Evolutionary conservation across 2,797 vertebrate genomes (phyloP).

Genomic region (Octomys mimax): DNA sequence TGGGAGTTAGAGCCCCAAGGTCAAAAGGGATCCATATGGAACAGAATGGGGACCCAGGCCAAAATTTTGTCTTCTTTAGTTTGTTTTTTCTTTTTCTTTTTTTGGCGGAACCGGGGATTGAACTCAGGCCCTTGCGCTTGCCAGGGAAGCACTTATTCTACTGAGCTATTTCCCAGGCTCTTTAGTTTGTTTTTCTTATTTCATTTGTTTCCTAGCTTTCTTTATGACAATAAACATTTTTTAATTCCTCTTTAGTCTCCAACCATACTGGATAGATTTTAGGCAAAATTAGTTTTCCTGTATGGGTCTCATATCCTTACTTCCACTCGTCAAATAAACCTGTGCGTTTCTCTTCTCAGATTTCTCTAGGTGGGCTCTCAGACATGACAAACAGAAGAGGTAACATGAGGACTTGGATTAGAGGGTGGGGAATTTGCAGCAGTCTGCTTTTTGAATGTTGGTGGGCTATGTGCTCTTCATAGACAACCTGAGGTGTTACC

Average conservation of each 20-base stretch:
- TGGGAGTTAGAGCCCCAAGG: background rate
- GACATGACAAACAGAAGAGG: background rate
- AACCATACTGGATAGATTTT: background rate
- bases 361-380: background rate
- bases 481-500: background rate
- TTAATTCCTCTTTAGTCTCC: background rate
- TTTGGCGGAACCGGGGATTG: too few relatives aligned
- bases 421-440: background rate
- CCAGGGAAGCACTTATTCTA: background rate
- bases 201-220: conserved; percentile 20
- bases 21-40: conserved; percentile 5
- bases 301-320: background rate
- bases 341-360: background rate
- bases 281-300: background rate
- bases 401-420: background rate
- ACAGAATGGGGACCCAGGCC: background rate
- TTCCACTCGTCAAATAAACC: background rate
- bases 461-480: background rate
- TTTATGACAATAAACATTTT: background rate
- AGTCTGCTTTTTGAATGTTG: conserved; percentile 23
- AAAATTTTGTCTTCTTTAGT: conserved; percentile 3
- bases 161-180: too few relatives aligned
- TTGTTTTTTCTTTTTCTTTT: background rate
- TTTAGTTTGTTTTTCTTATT: conserved; percentile 24
- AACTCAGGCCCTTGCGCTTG: too few relatives aligned